These are phyloP conservation scores for Macrophya alboannulata DNA, from an alignment of 2,888 invertebrate genomes.

Conservation along the genomic window DNA sequence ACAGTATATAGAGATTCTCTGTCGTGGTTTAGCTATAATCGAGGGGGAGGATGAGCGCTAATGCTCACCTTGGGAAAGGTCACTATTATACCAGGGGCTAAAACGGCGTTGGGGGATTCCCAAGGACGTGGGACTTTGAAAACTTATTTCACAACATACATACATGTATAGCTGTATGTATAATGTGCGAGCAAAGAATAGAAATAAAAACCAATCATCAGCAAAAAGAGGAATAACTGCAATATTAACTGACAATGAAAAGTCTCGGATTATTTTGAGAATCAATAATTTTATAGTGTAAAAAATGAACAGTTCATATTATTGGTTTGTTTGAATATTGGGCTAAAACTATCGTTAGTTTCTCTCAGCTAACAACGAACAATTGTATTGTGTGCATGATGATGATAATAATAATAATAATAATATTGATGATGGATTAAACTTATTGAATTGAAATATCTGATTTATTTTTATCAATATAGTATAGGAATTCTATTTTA, in stretches of 20 bases:
- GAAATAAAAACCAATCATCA: neutral
- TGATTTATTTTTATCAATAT: neutral
- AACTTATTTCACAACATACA: neutral
- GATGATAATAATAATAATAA: neutral
- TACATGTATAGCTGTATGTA: neutral
- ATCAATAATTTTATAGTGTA: no score
- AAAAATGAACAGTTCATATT: neutral
- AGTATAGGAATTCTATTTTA: neutral
- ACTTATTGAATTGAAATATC: neutral
- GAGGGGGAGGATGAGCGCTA: neutral
- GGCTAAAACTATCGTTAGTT: neutral
- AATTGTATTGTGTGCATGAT: neutral
- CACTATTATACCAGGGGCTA: neutral
- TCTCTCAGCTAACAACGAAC: neutral
- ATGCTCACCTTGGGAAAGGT: constrained; percentile 47
- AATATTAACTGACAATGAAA: neutral
- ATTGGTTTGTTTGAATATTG: neutral
- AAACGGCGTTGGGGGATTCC: constrained; percentile 26
- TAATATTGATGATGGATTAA: neutral
- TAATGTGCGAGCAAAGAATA: neutral
- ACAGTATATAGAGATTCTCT: neutral
- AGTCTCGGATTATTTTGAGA: neutral
- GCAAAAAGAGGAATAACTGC: neutral
- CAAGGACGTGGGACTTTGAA: constrained; percentile 16
- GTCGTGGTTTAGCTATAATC: neutral